Evolutionary conservation across 2,113 vertebrate species (phyloP).

Genomic region (Edolisoma coerulescens): DNA sequence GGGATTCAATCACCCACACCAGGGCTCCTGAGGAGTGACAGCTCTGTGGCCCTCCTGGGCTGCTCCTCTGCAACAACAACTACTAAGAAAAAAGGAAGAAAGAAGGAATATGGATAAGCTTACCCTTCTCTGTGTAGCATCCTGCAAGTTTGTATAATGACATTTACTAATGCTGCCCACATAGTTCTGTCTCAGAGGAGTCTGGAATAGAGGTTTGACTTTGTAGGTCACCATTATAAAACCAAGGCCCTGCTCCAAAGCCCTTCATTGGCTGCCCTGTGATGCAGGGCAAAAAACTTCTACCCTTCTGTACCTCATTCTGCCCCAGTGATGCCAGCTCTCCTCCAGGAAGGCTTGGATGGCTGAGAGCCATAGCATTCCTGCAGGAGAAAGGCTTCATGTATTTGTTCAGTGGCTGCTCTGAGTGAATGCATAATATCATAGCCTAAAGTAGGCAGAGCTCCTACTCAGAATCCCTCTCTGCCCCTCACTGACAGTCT

Average conservation of each 20-base stretch:
- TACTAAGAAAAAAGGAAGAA: not conserved
- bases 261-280: not conserved
- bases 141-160: not conserved
- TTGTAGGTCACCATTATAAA: not conserved
- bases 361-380: not conserved
- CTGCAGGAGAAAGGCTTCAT: not conserved
- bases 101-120: not conserved
- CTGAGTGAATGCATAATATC: not conserved
- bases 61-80: not conserved
- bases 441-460: not conserved
- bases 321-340: not conserved
- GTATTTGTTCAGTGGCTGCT: not conserved
- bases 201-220: not conserved
- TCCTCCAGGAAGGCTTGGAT: not conserved
- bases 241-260: not conserved
- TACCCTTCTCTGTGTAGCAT: not conserved
- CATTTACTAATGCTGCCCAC: conserved; percentile 3
- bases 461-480: not conserved
- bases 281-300: not conserved
- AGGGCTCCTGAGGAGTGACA: not conserved
- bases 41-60: not conserved
- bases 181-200: not conserved
- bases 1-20: not conserved
- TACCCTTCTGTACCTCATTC: not conserved
- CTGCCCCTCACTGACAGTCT: not conserved